Percentiles rank a stretch among this genome's conserved stretches.
phyloP scores from a whole-genome alignment of 2,797 vertebrate genomes.

The Notoglanidium macrostoma region DNA sequence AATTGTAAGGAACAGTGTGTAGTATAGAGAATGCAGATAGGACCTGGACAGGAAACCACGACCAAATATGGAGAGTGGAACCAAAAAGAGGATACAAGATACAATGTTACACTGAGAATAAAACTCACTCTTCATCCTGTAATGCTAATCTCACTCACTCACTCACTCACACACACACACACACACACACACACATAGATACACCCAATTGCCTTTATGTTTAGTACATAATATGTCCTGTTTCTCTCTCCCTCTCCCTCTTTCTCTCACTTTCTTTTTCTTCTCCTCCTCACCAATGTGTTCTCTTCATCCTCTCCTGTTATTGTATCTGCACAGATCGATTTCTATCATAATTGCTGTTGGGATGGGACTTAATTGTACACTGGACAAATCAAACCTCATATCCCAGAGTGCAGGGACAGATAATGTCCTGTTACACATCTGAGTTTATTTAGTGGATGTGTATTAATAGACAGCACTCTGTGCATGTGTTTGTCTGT shows the following conservation, averaged over 20 bases:
- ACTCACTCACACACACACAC: not conserved
- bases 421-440: constrained; percentile 3
- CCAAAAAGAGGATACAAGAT: not conserved
- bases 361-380: not conserved
- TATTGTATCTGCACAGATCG: not conserved
- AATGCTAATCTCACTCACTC: not conserved
- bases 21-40: not conserved
- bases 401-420: not conserved
- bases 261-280: too few species aligned
- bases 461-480: not conserved
- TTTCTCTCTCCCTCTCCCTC: too few species aligned
- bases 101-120: not conserved
- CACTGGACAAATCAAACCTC: not conserved
- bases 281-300: not conserved
- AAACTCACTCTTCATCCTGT: not conserved
- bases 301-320: not conserved
- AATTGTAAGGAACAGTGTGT: not conserved
- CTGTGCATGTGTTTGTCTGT: not conserved
- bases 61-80: not conserved
- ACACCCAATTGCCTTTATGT: not conserved
- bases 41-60: not conserved
- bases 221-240: not conserved
- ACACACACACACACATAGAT: not conserved
- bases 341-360: not conserved
- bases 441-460: not conserved